Evolutionary conservation across 2,113 vertebrate species (phyloP).

Genomic region (Nipponia nippon): DNA sequence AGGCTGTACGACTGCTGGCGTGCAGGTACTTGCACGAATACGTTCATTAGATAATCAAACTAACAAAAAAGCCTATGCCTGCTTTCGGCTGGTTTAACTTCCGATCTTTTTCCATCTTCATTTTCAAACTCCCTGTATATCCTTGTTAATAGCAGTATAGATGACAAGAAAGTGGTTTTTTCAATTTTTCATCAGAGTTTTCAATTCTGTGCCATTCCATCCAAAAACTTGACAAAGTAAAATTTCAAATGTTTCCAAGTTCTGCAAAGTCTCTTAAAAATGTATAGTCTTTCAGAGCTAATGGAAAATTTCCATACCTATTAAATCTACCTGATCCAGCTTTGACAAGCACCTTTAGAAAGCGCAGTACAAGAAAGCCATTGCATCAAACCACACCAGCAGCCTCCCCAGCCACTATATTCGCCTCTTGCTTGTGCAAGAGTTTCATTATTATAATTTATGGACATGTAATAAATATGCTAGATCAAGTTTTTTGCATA

Average conservation of each 20-base stretch:
- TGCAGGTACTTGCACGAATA: background rate
- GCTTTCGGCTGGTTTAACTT: background rate
- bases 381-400: background rate
- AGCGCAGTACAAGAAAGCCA: background rate
- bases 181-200: background rate
- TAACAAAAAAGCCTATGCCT: background rate
- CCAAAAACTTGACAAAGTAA: background rate
- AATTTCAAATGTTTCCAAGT: background rate
- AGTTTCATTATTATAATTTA: background rate
- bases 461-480: background rate
- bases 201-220: background rate
- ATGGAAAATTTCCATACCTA: background rate
- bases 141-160: background rate
- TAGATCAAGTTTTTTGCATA: background rate
- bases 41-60: background rate
- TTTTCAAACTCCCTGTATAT: background rate
- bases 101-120: background rate
- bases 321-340: background rate
- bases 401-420: background rate
- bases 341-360: background rate
- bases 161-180: background rate
- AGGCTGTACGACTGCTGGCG: fast-evolving
- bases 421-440: background rate
- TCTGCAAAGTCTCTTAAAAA: background rate
- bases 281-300: background rate